phyloP scores from a whole-genome alignment of 2,888 invertebrate genomes.

The Serrognathus titanus region DNA sequence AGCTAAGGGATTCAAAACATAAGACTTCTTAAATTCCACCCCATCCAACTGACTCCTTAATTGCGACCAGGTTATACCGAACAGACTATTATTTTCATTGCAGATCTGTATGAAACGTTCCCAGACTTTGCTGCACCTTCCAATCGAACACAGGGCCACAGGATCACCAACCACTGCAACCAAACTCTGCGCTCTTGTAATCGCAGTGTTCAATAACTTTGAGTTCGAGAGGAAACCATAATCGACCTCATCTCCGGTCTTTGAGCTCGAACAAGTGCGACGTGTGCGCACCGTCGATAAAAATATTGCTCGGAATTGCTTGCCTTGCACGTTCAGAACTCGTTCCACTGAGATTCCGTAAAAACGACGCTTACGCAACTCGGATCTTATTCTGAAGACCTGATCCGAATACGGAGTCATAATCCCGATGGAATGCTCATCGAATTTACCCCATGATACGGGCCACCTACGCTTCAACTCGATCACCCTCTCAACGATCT shows the following conservation, averaged over 20 bases:
- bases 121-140: slow-evolving; percentile 79
- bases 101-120: slow-evolving; percentile 72
- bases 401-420: slow-evolving; percentile 83
- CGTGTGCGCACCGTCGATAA: slow-evolving; percentile 75
- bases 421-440: slow-evolving; percentile 78
- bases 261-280: slow-evolving; percentile 61
- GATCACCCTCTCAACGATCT: slow-evolving; percentile 71
- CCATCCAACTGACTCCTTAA: slow-evolving; percentile 67
- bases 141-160: slow-evolving; percentile 74
- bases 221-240: slow-evolving; percentile 81
- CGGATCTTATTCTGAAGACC: slow-evolving; percentile 68
- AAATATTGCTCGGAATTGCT: slow-evolving; percentile 80
- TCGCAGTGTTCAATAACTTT: slow-evolving; percentile 77
- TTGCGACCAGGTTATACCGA: slow-evolving; percentile 69
- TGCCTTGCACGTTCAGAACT: slow-evolving; percentile 82
- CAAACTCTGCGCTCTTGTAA: slow-evolving; percentile 75
- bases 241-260: slow-evolving; percentile 59
- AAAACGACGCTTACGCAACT: slow-evolving; percentile 69
- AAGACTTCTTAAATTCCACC: slow-evolving; percentile 70
- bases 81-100: slow-evolving; percentile 65
- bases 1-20: slow-evolving; percentile 77
- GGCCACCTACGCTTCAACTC: slow-evolving; percentile 75
- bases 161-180: slow-evolving; percentile 85
- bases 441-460: slow-evolving; percentile 64
- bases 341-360: slow-evolving; percentile 76